Conservation (phyloP, 2,797 vertebrate genomes). For the Schizothorax lantsangensis region DNA sequence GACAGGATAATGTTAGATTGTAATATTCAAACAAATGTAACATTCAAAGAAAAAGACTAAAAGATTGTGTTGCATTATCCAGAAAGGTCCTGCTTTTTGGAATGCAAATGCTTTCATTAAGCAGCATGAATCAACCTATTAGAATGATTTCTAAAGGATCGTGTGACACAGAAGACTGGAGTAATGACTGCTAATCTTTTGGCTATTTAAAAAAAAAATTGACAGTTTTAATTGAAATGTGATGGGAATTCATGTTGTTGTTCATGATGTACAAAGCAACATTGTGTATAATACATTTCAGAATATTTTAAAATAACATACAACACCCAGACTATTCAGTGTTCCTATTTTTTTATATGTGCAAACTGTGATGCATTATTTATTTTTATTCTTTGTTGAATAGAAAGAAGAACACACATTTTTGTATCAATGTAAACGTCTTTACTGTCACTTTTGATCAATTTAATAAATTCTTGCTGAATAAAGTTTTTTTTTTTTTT, state of each 20-base stretch:
- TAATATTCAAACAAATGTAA: background rate
- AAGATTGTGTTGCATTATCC: too few species aligned
- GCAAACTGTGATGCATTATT: background rate
- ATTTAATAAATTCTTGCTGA: background rate
- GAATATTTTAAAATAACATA: too few species aligned
- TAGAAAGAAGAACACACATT: background rate
- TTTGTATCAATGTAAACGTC: background rate
- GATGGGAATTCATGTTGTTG: background rate
- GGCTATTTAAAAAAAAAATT: too few species aligned
- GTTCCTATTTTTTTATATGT: background rate
- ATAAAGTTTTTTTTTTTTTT: background rate
- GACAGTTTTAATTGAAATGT: background rate
- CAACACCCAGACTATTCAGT: background rate
- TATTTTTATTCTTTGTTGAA: background rate
- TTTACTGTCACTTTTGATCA: background rate
- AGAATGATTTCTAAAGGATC: background rate
- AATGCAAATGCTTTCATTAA: background rate
- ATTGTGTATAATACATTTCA: background rate
- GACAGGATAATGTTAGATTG: background rate
- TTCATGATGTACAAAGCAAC: background rate
- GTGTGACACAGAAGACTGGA: background rate
- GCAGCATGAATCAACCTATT: background rate
- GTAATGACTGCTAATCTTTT: background rate
- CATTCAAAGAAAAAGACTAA: background rate
- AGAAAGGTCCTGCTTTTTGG: background rate